Conservation (phyloP, 1,140 invertebrate species). For the Colletes gigas region DNA sequence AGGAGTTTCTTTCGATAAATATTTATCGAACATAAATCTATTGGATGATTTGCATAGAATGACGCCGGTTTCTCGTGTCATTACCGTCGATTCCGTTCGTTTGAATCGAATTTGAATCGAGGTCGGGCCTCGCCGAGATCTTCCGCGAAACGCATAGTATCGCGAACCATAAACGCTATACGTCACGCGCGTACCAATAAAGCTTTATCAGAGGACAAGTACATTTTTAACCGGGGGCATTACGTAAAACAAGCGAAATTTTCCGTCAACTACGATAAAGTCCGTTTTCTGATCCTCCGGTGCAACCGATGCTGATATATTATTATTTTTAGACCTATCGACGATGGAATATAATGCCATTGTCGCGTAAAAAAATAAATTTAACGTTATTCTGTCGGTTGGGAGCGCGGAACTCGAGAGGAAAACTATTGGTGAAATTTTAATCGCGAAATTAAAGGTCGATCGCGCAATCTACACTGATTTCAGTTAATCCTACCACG, state of each 20-base stretch:
- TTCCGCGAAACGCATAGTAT: neutral
- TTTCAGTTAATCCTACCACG: no score
- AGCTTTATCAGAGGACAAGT: neutral
- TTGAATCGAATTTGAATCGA: neutral
- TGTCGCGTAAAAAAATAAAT: no score
- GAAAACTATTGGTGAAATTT: no score
- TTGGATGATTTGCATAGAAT: constrained; percentile 21
- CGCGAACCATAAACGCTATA: neutral
- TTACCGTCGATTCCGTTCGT: neutral
- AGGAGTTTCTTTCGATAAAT: neutral
- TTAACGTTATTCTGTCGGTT: no score
- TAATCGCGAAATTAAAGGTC: no score
- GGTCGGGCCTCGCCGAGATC: neutral
- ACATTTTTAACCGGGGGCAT: neutral
- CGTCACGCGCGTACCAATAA: no score
- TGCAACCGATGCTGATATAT: no score
- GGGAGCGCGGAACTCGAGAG: no score
- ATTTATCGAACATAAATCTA: constrained; percentile 11
- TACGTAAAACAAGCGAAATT: neutral
- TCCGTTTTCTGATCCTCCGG: no score
- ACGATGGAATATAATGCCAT: no score
- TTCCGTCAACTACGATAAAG: neutral
- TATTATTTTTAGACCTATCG: no score
- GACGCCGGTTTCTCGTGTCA: neutral
- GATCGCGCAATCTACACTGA: no score